Percentiles rank a stretch among this genome's conserved stretches.
Evolutionary conservation across 2,113 vertebrate genomes (phyloP).

Genomic region (cattle (Bos taurus)): ARS-UCD2.0 NC_037340.1:71535501-71536000

Average conservation of each 20-base stretch:
- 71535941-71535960: background rate
- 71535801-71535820: background rate
- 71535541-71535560: background rate
- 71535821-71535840: background rate
- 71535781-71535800: background rate
- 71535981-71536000: background rate
- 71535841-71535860: background rate
- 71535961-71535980: background rate
- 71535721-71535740: background rate
- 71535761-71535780: background rate
- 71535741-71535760: background rate
- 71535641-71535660: background rate
- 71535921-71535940: background rate
- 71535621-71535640: background rate
- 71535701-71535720: background rate
- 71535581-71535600: background rate
- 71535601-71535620: background rate
- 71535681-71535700: accelerated
- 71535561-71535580: background rate
- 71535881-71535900: background rate
- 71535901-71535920: background rate
- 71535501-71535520: background rate
- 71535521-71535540: accelerated
- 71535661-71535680: background rate
- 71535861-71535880: background rate